phyloP scores from a whole-genome alignment of 1,140 invertebrate genomes.

The Amphibalanus amphitrite region DNA sequence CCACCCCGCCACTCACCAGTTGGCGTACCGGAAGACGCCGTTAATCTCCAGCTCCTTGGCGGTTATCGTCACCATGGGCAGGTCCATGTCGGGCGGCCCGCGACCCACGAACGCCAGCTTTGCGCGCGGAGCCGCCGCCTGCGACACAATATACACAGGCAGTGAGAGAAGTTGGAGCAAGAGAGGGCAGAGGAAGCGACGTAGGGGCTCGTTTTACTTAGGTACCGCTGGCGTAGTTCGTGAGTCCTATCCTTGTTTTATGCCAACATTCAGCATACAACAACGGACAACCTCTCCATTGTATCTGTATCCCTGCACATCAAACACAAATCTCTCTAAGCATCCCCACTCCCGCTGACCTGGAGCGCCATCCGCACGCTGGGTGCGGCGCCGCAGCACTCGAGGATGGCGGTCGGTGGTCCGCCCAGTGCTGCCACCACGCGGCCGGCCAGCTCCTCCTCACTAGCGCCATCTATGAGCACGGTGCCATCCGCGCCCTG shows the following conservation, averaged over 20 bases:
- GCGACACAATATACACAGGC: slow-evolving; percentile 4
- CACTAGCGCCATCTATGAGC: slow-evolving; percentile 19
- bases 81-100: slow-evolving; percentile 25
- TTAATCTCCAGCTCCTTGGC: slow-evolving; percentile 33
- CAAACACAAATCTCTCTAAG: no score
- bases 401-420: slow-evolving; percentile 57
- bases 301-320: no score
- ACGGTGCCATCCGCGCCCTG: slow-evolving; percentile 28
- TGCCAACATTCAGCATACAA: no score
- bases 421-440: slow-evolving; percentile 43
- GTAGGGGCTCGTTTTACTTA: no score
- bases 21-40: slow-evolving; percentile 34
- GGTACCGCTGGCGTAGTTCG: no score
- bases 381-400: slow-evolving; percentile 66
- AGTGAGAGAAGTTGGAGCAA: no score
- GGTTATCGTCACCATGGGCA: slow-evolving; percentile 27
- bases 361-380: slow-evolving; percentile 53
- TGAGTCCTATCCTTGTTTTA: no score
- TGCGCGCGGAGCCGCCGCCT: slow-evolving; percentile 28
- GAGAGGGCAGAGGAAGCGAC: no score
- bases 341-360: slow-evolving; percentile 33
- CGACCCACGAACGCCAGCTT: slow-evolving; percentile 31
- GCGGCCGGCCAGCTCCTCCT: slow-evolving; percentile 39
- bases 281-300: no score
- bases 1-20: slow-evolving; percentile 27